Conservation (phyloP, 2,888 invertebrate species). For the Meta bourneti region DNA sequence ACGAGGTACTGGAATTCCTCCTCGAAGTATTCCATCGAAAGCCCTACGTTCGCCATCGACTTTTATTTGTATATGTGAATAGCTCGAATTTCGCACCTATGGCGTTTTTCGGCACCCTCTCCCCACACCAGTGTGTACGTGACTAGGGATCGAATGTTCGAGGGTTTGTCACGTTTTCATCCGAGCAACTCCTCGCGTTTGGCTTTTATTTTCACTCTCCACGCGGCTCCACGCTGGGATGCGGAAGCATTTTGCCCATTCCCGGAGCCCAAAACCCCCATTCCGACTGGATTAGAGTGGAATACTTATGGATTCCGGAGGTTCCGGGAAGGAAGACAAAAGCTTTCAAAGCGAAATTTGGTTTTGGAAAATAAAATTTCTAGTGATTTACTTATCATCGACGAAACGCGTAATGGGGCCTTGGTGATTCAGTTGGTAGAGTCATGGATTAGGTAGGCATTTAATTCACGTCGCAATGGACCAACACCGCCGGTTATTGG, state of each 20-base stretch:
- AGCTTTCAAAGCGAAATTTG: too few species aligned
- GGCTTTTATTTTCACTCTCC: not conserved
- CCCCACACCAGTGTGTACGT: not conserved
- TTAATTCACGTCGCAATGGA: too few species aligned
- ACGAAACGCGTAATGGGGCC: too few species aligned
- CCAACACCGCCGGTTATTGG: too few species aligned
- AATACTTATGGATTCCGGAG: not conserved
- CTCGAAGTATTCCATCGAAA: not conserved
- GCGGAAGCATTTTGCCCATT: not conserved
- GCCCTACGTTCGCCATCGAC: not conserved
- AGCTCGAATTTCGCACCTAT: conserved; percentile 22
- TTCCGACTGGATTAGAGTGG: not conserved
- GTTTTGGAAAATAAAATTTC: too few species aligned
- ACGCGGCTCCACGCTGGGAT: too few species aligned
- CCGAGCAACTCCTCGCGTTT: not conserved
- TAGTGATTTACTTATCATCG: too few species aligned
- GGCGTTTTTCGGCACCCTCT: not conserved
- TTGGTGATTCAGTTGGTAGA: too few species aligned
- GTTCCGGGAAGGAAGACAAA: not conserved
- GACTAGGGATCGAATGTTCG: not conserved
- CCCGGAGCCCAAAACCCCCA: not conserved
- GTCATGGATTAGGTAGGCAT: too few species aligned
- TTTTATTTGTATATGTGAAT: not conserved
- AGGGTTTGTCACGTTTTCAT: conserved; percentile 21
- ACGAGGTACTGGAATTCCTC: not conserved